Percentiles rank a stretch among this genome's conserved stretches.
These are phyloP conservation scores for Spilarctia lutea DNA, from an alignment of 2,888 invertebrate species.

Conservation along the genomic window DNA sequence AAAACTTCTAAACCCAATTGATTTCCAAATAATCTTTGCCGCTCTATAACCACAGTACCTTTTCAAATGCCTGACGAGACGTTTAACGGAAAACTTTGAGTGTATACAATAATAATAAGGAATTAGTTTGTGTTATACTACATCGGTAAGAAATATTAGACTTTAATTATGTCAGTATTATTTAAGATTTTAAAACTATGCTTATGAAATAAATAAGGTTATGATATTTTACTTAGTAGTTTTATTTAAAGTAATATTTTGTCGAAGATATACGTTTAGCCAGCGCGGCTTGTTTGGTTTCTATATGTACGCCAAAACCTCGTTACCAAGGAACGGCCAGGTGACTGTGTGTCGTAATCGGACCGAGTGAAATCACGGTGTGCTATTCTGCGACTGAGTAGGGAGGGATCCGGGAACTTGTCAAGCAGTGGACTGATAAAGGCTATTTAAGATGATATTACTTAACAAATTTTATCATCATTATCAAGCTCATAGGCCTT, in stretches of 20 bases:
- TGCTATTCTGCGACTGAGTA: no score
- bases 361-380: no score
- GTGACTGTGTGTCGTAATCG: no score
- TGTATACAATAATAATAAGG: background rate
- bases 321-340: no score
- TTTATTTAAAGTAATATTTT: background rate
- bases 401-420: no score
- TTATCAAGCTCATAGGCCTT: no score
- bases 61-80: background rate
- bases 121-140: background rate
- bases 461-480: no score
- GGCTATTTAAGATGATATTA: no score
- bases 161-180: background rate
- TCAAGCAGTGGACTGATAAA: no score
- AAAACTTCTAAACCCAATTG: background rate
- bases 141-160: background rate
- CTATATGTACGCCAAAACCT: no score
- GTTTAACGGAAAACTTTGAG: background rate
- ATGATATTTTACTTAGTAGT: background rate
- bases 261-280: background rate
- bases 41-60: background rate
- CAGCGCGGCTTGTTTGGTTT: no score
- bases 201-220: background rate
- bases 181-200: slow-evolving; percentile 1
- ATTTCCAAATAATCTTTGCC: background rate